Evolutionary conservation across 2,888 invertebrate genomes (phyloP), one percentile per base, ranked within the genome.

Genomic region (Allacma fusca): DNA sequence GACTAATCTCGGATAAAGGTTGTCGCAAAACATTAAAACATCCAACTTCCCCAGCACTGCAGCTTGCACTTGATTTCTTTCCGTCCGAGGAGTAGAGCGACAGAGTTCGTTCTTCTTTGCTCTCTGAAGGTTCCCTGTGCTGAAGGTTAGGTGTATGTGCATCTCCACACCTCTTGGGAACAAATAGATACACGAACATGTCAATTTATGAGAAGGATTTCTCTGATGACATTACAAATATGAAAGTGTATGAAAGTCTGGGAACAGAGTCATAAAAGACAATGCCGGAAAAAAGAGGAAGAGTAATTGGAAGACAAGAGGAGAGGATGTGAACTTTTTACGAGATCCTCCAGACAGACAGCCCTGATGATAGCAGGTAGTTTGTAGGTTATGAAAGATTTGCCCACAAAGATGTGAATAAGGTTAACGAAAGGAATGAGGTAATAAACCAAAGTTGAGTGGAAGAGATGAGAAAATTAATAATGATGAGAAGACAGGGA

Each of bases 361-460:
- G 26, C 26, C 23, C 43, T 24, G 24, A 73, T 62, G 43, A 73
- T 62, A 62, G 59, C 64, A 73, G 73, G 73, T 73, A 62, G 73
- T 50, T 69, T 21, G 44, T 26, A 64, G 68, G 71, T 75, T 67
- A 34, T 26, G 64, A 44, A 75, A 75, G 57, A 68, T 67, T 67
- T 40, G 9, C 19, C 68, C 50, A 68, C 29, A 76, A 65, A n/a
- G 62, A 73, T 73, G 73, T 62, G 73, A 77, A 74, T 76, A 80
- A 70, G 67, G 78, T 75, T 76, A 78, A 78, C 71, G 74, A 43
- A 40, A 62, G 65, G 68, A 72, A 71, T 77, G 73, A 73, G 78
- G 78, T 74, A 78, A 78, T 80, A 80, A 78, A 80, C 62, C 65
- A 78, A 76, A 80, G 78, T 73, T 80, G 80, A 71, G 71, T 67